Base-by-base conservation (phyloP, 1,140 invertebrate genomes). In the Nasonia longicornis region DNA sequence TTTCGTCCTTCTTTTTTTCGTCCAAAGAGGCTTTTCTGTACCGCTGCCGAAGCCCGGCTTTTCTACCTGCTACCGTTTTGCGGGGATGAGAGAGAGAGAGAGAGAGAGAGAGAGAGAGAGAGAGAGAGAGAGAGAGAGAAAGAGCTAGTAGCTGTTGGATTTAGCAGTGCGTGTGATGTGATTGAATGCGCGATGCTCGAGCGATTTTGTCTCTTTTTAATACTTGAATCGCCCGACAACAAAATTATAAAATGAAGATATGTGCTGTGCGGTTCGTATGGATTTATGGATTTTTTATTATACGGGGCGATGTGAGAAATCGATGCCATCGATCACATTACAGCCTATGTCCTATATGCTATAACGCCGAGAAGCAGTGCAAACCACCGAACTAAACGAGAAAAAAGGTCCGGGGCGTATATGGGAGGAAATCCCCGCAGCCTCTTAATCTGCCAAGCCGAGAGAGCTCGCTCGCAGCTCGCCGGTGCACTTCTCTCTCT, bases 361-460 rank as follows among this genome's bases (percentile, higher is more conserved):
- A 42, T 42, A 35, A 35, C 31, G 31, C 0, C 38, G 10, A 10
- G 38, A 42, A 42, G 4, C 20, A 58, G 20, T 1, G 20, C 52
- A 20, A 58, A 20, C 52, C 52, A 4, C 52, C n/a, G 20, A 58
- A 58, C 14, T 14, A 58, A n/a, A 48, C 1, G 45, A 48, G 45
- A 48, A 48, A 48, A 48, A 58, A 58, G 52, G 3, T 58, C 6
- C 16, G 7, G 52, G 7, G 20, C 16, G 52, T n/a, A 58, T 58
- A 42, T 38, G 8, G 16, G 16, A 58, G 52, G 52, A 58, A 58
- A 58, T 58, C 52, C 52, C 20, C 20, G 11, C 22, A 71, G 31
- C 75, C 79, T 66, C 72, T 80, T 80, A 76, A 81, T 76, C 79
- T 81, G 29, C 70, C 20, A 35, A 69, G 66, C 11, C 11, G 2